A percentile compares a stretch with the other conserved stretches of the same genome.
phyloP scores from a whole-genome alignment of 2,888 invertebrate species.

The Vanessa cardui region DNA sequence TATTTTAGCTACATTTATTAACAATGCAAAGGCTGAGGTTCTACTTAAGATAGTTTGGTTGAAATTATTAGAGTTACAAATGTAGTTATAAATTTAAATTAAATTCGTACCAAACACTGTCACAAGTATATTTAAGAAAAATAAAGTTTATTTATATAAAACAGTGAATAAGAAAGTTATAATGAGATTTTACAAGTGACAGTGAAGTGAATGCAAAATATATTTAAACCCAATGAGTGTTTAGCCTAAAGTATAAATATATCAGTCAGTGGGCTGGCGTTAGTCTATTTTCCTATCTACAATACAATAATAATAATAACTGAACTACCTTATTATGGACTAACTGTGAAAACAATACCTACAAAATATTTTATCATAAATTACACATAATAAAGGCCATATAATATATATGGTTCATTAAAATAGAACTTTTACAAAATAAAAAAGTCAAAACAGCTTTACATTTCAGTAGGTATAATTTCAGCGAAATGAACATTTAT shows the following conservation, averaged over 20 bases:
- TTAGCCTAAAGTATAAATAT: slow-evolving; percentile 73
- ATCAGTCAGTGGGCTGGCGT: slow-evolving; percentile 76
- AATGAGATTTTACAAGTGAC: slow-evolving; percentile 20
- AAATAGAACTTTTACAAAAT: slow-evolving; percentile 2
- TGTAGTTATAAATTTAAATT: slow-evolving; percentile 26
- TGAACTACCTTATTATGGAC: slow-evolving; percentile 32
- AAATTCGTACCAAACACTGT: slow-evolving; percentile 34
- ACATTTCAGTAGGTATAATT: background rate
- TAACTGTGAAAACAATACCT: background rate
- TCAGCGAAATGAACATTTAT: background rate
- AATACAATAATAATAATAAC: slow-evolving; percentile 35
- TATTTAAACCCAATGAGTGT: slow-evolving; percentile 57
- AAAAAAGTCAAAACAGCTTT: background rate
- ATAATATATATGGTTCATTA: background rate
- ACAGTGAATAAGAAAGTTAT: background rate
- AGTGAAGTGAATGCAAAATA: slow-evolving; percentile 32
- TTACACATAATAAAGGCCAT: background rate
- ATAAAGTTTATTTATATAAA: background rate
- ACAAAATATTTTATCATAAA: background rate
- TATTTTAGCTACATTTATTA: background rate
- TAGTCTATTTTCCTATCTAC: slow-evolving; percentile 60
- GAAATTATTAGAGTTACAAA: slow-evolving; percentile 23
- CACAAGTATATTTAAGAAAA: slow-evolving; percentile 12
- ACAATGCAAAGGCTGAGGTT: slow-evolving; percentile 17
- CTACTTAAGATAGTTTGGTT: slow-evolving; percentile 10